Base-by-base conservation (phyloP, 1,140 invertebrate genomes). In the Drosophila prosaltans region DNA sequence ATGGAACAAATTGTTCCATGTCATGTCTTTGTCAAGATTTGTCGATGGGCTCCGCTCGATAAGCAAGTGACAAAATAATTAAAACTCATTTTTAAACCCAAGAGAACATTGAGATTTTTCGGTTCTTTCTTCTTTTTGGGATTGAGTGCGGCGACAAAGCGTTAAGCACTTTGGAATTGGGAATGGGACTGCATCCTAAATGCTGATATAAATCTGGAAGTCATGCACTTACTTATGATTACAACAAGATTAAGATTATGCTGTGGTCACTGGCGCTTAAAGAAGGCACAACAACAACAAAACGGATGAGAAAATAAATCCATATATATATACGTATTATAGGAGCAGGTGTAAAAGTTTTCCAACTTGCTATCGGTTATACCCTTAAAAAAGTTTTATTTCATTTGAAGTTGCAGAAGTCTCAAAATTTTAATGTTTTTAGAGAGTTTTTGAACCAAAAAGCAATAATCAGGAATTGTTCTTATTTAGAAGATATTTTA, bases 21-120 rank as follows among this genome's bases (percentile, higher is more conserved):
- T 91, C 90, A 91, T 91, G 90, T 84, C 82, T 67, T 84, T 90
- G 90, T 91, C 90, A 88, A 81, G 80, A 91, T 91, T 70, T 80
- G 62, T 86, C 70, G 77, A 80, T 88, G 67, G 67, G 63, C 1
- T 63, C 67, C 45, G 55, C n/a, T 51, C 78, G 88, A 91, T 91
- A 91, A 86, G 62, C 72, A 81, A 79, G 90, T 91, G 90, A 91
- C 84, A 90, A 91, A 90, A 91, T 91, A 91, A 91, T 91, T 89
- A 89, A 85, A 82, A 81, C 62, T 69, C 75, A 78, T 78, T 78
- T 78, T 74, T 59, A 11, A 58, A 59, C 32, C 32, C 45, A 9
- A 26, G 21, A 51, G 45, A 10, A 51, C 21, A 26, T 8, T 10
- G 8, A 51, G 6, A 7, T 30, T 30, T 48, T 48, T 21, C 2